Evolutionary conservation across 2,797 vertebrate species (phyloP).

Genomic region (Labroides dimidiatus): DNA sequence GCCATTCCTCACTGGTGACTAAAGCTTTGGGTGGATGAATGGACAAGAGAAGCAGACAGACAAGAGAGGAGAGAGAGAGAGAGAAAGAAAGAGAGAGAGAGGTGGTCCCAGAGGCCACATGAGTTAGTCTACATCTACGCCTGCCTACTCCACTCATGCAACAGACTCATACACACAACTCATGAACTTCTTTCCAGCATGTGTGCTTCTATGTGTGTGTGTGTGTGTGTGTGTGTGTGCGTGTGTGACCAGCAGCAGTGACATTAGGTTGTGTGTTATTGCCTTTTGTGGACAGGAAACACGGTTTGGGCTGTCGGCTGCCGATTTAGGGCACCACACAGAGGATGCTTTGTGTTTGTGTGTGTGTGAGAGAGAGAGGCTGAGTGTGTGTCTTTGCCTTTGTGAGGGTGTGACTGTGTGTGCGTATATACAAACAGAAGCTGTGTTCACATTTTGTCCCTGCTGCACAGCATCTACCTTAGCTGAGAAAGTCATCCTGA

Average conservation of each 20-base stretch:
- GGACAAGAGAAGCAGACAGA: slow-evolving; percentile 31
- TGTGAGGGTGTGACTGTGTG: slow-evolving; percentile 12
- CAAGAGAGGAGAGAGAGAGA: slow-evolving; percentile 30
- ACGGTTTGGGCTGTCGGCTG: slow-evolving; percentile 74
- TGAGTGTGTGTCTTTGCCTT: slow-evolving; percentile 42
- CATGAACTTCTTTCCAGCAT: slow-evolving; percentile 49
- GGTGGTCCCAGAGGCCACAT: slow-evolving; percentile 66
- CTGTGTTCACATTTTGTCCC: slow-evolving; percentile 56
- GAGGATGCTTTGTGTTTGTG: slow-evolving; percentile 83
- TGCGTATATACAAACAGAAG: slow-evolving; percentile 46
- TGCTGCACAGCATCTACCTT: slow-evolving; percentile 31
- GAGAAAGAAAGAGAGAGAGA: slow-evolving; percentile 43
- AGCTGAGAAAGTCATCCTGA: too few species aligned
- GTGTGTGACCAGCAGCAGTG: slow-evolving; percentile 71
- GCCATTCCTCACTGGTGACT: slow-evolving; percentile 77
- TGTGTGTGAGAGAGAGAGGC: not conserved
- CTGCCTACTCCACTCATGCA: slow-evolving; percentile 37
- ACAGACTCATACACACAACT: slow-evolving; percentile 33
- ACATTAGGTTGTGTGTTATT: slow-evolving; percentile 78
- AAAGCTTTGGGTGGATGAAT: slow-evolving; percentile 71
- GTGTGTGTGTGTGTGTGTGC: slow-evolving; percentile 63
- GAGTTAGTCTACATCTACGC: slow-evolving; percentile 61
- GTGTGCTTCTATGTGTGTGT: slow-evolving; percentile 62
- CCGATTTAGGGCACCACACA: slow-evolving; percentile 81
- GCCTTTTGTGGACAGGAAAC: slow-evolving; percentile 83